Conservation (phyloP, 2,888 invertebrate species). For the Limnephilus auricula region DNA sequence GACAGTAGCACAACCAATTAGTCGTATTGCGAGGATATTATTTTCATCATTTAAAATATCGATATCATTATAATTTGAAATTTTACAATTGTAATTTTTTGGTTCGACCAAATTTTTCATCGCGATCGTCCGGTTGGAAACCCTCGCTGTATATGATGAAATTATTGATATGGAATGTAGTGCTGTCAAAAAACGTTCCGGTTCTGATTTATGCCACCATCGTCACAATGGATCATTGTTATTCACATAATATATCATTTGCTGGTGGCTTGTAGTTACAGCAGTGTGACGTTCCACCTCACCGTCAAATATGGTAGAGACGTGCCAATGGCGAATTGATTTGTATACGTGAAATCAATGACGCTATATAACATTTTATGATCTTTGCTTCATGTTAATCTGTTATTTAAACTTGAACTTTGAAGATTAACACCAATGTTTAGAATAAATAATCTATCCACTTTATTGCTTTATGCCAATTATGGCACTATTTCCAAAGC, state of each 20-base stretch:
- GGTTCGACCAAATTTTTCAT: not conserved
- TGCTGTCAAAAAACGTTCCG: not conserved
- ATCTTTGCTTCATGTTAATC: not conserved
- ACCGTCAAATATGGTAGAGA: not conserved
- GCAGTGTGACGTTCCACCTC: not conserved
- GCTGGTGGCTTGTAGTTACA: not conserved
- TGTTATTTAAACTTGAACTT: not conserved
- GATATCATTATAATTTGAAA: too few relatives aligned
- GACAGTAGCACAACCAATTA: too few relatives aligned
- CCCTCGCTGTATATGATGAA: not conserved
- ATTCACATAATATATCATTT: not conserved
- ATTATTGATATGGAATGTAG: not conserved
- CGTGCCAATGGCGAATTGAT: not conserved
- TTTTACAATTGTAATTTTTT: too few relatives aligned
- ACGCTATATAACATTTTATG: not conserved
- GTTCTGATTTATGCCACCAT: not conserved
- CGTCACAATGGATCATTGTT: not conserved
- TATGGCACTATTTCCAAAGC: too few relatives aligned
- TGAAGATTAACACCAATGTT: not conserved
- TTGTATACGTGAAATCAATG: not conserved
- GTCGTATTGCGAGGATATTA: too few relatives aligned
- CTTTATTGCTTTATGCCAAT: too few relatives aligned
- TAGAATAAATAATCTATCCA: too few relatives aligned
- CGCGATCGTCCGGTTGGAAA: not conserved
- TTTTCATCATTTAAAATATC: too few relatives aligned